These are phyloP conservation scores for Gymnoscopelus microlampas DNA, from an alignment of 2,797 vertebrate genomes.

Conservation along the genomic window DNA sequence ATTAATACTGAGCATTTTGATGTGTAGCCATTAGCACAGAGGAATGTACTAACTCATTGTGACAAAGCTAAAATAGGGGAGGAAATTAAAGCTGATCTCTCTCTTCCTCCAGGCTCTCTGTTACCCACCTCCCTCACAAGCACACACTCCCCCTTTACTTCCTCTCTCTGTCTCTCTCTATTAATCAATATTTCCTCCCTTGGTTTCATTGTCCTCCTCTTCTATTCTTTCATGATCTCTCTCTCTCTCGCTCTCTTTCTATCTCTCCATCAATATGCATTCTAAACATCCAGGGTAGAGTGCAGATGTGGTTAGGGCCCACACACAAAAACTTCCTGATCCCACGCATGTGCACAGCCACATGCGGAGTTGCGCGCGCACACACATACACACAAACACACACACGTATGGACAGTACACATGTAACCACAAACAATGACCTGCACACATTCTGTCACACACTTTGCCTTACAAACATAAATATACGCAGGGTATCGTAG, in stretches of 20 bases:
- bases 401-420: background rate
- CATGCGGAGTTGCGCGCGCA: constrained; percentile 6
- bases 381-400: constrained; percentile 9
- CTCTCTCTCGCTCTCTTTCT: constrained; percentile 19
- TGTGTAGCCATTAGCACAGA: constrained; percentile 27
- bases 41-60: constrained; percentile 56
- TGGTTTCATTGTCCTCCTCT: constrained; percentile 7
- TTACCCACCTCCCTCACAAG: constrained; percentile 21
- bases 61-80: constrained; percentile 31
- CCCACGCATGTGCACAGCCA: constrained; percentile 7
- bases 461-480: no score
- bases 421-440: no score
- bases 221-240: background rate
- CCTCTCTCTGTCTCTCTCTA: constrained; percentile 35
- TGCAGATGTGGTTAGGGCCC: constrained; percentile 35
- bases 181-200: constrained; percentile 58
- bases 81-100: background rate
- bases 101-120: constrained; percentile 11
- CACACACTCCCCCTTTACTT: constrained; percentile 13
- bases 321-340: constrained; percentile 28
- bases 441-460: no score
- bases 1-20: no score
- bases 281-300: constrained; percentile 44
- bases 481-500: no score
- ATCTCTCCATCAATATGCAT: constrained; percentile 60